These are phyloP conservation scores for Sus cebifrons DNA, from an alignment of 2,797 vertebrate species.

Conservation along the genomic window DNA sequence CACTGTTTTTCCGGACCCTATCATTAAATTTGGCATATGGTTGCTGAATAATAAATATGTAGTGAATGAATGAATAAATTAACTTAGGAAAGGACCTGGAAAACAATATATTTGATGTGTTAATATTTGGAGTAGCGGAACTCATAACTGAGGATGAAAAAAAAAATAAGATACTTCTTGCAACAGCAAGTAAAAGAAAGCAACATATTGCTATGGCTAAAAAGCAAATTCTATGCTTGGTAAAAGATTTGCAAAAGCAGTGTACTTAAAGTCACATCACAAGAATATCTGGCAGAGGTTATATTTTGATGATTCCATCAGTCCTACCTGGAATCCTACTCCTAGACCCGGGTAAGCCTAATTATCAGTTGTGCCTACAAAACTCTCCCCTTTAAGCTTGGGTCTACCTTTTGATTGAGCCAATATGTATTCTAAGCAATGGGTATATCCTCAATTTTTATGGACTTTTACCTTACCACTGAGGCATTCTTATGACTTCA, in stretches of 20 bases:
- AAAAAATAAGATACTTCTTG: conserved; percentile 1
- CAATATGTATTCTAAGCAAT: neutral
- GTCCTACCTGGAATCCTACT: neutral
- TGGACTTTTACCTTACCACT: neutral
- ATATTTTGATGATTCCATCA: neutral
- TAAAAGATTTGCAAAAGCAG: neutral
- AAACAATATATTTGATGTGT: neutral
- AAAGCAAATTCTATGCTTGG: neutral
- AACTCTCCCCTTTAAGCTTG: neutral
- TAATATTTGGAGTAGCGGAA: neutral
- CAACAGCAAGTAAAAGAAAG: neutral
- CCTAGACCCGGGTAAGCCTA: neutral
- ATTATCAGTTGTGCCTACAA: neutral
- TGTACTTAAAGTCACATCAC: neutral
- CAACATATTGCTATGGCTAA: neutral
- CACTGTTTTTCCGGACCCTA: neutral
- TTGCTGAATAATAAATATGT: neutral
- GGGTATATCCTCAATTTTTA: neutral
- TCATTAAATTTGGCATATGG: neutral
- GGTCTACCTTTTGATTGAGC: neutral
- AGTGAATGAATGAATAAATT: neutral
- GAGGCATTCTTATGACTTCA: neutral
- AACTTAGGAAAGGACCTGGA: neutral
- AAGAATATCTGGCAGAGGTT: neutral
- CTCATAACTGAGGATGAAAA: conserved; percentile 2